A percentile compares a stretch with the other conserved stretches of the same genome.
phyloP scores from a whole-genome alignment of 2,888 invertebrate species.

The Dolichopus griseipennis region DNA sequence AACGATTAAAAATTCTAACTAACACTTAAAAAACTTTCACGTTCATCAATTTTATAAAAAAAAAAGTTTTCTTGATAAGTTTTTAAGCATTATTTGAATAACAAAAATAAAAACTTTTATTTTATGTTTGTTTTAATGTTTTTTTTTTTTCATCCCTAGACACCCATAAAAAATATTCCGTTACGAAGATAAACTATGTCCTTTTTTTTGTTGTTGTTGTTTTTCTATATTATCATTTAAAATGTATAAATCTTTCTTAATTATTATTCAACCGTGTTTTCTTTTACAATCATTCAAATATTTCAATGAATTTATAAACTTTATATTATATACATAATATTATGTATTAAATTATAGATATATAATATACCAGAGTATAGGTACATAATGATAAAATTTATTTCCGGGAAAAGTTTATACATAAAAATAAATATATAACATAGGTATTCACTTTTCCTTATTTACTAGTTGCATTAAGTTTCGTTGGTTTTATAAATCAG shows the following conservation, averaged over 20 bases:
- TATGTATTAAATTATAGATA: too few species aligned
- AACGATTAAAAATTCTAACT: not conserved
- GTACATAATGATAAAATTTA: too few species aligned
- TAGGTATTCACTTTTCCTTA: too few species aligned
- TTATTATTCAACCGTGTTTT: not conserved
- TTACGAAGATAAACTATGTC: too few species aligned
- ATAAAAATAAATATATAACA: too few species aligned
- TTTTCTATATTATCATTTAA: too few species aligned
- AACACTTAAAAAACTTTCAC: conserved; percentile 2
- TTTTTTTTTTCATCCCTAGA: not conserved
- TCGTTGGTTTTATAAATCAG: too few species aligned
- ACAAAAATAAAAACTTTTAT: not conserved
- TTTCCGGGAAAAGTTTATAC: too few species aligned
- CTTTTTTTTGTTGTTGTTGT: too few species aligned
- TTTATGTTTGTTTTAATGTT: not conserved
- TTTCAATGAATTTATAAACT: not conserved
- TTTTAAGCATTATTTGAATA: conserved; percentile 4
- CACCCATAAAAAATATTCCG: not conserved
- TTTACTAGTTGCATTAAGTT: too few species aligned
- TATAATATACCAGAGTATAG: too few species aligned
- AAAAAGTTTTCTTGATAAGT: not conserved
- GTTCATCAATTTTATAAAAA: conserved; percentile 4
- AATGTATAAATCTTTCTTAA: not conserved
- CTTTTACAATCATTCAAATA: not conserved
- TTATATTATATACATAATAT: too few species aligned